phyloP scores from a whole-genome alignment of 30 jellyfish, hydroid and myxozoan genomes.

The Cassiopea xamachana region DNA sequence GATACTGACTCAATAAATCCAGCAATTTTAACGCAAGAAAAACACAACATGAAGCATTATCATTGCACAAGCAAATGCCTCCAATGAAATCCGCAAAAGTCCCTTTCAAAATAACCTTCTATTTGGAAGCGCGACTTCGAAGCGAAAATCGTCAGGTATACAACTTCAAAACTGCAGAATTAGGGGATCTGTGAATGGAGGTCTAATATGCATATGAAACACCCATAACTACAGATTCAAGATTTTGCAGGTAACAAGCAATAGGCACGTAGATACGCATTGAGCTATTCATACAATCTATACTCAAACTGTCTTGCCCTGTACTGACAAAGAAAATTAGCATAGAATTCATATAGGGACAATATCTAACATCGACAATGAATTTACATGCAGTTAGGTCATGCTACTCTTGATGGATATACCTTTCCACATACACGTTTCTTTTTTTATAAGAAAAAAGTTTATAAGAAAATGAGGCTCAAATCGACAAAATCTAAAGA shows the following conservation, averaged over 20 bases:
- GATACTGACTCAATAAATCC: neutral
- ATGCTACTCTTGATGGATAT: neutral
- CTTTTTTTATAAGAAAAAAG: no score
- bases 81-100: neutral
- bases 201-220: constrained; percentile 32
- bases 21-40: neutral
- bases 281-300: neutral
- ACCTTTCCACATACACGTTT: neutral
- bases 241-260: constrained; percentile 24
- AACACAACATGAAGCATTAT: neutral
- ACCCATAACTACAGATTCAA: constrained; percentile 47
- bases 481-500: no score
- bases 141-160: neutral
- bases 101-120: neutral
- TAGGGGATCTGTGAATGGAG: neutral
- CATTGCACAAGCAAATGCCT: neutral
- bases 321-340: neutral
- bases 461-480: no score
- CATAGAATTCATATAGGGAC: neutral
- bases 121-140: neutral
- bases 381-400: neutral
- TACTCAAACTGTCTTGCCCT: neutral
- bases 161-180: neutral
- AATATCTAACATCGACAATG: neutral
- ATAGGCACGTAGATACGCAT: constrained; percentile 38